Conservation (phyloP, 2,797 vertebrate species). For the Lacerta agilis region DNA sequence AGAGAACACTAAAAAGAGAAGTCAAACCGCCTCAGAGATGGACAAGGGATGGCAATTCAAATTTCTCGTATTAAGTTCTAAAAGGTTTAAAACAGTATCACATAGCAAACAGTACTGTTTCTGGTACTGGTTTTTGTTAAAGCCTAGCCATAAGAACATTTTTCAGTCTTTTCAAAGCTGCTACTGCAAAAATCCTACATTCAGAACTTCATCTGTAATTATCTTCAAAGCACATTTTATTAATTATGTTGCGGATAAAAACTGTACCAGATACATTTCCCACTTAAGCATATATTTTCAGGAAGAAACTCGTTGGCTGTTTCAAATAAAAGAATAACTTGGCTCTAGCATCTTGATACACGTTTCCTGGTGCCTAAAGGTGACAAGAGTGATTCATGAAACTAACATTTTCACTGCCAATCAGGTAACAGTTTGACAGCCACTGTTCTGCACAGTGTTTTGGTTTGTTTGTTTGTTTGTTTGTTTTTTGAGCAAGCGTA, state of each 20-base stretch:
- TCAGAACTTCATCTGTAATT: not conserved
- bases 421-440: not conserved
- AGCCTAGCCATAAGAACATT: not conserved
- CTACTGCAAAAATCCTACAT: not conserved
- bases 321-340: not conserved
- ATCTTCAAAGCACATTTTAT: not conserved
- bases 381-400: not conserved
- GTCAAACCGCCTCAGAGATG: no score
- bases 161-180: not conserved
- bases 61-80: not conserved
- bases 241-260: not conserved
- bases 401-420: constrained; percentile 28
- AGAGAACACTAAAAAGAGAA: not conserved
- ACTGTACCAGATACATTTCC: not conserved
- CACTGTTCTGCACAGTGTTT: not conserved
- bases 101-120: not conserved
- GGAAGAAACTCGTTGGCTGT: not conserved
- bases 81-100: not conserved
- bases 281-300: not conserved
- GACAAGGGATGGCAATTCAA: not conserved
- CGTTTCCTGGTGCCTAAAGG: not conserved
- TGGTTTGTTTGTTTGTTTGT: no score
- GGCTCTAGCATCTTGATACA: not conserved
- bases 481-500: not conserved
- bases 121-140: not conserved